phyloP scores from a whole-genome alignment of 2,888 invertebrate species.

The Venusia cambrica region DNA sequence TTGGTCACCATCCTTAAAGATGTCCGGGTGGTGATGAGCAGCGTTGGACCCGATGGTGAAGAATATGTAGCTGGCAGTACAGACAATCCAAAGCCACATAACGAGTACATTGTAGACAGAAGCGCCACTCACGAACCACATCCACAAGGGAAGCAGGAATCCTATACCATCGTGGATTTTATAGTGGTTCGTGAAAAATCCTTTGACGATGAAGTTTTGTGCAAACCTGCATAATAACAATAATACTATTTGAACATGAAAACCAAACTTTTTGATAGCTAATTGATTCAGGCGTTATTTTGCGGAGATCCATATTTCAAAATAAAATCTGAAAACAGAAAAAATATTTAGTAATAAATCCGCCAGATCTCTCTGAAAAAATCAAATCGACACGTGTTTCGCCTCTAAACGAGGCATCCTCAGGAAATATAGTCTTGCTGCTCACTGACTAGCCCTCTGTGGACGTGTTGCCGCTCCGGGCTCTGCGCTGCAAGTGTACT shows the following conservation, averaged over 20 bases:
- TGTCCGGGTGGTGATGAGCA: constrained; percentile 89
- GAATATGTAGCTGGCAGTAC: constrained; percentile 82
- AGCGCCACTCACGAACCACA: constrained; percentile 56
- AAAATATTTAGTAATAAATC: no score
- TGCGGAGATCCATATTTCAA: no score
- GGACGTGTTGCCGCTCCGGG: no score
- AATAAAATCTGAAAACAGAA: no score
- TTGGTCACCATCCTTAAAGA: constrained; percentile 89
- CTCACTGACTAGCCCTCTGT: no score
- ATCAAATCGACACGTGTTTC: no score
- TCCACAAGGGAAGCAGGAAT: constrained; percentile 61
- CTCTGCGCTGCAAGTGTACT: no score
- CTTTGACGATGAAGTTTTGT: constrained; percentile 44
- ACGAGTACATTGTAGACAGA: constrained; percentile 50
- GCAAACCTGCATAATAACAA: constrained; percentile 41
- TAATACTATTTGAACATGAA: background rate
- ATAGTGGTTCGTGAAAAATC: constrained; percentile 49
- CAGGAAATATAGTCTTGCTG: no score
- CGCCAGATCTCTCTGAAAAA: no score
- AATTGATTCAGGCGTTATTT: no score
- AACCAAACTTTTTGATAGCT: no score
- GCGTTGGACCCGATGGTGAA: constrained; percentile 85
- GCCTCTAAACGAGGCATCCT: no score
- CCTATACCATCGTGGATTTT: constrained; percentile 58
- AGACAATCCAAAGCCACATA: constrained; percentile 79